Conservation (phyloP, 1,140 invertebrate species). For the Pseudomyrmex dendroicus region DNA sequence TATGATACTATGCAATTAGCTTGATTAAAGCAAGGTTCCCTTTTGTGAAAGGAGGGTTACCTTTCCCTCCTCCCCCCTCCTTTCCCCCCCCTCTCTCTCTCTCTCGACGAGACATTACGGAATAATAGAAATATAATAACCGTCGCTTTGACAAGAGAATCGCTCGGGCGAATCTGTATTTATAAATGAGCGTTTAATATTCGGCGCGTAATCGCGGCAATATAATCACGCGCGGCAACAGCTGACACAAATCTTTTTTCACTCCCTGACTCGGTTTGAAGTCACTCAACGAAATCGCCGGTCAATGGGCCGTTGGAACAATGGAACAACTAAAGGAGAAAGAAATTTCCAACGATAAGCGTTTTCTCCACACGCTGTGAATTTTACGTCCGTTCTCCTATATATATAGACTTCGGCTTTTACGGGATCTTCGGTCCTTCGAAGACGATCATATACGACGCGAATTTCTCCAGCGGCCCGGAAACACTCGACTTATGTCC, state of each 20-base stretch:
- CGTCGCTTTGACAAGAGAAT: conserved; percentile 36
- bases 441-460: conserved; percentile 37
- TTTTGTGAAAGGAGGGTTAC: neutral
- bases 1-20: conserved; percentile 36
- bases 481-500: conserved; percentile 9
- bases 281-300: conserved; percentile 51
- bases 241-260: conserved; percentile 29
- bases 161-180: conserved; percentile 19
- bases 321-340: conserved; percentile 59
- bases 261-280: conserved; percentile 17
- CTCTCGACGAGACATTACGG: conserved; percentile 16
- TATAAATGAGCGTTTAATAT: conserved; percentile 41
- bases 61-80: too few relatives aligned
- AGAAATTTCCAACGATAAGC: conserved; percentile 67
- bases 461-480: conserved; percentile 52
- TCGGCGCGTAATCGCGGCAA: conserved; percentile 26
- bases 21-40: conserved; percentile 50
- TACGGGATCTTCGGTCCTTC: conserved; percentile 47
- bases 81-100: too few relatives aligned
- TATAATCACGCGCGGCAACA: conserved; percentile 38
- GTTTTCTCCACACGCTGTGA: conserved; percentile 50
- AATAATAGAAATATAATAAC: conserved; percentile 52
- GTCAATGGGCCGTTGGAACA: conserved; percentile 57
- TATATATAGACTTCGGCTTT: conserved; percentile 57
- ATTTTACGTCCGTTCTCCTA: conserved; percentile 64